These are phyloP conservation scores for Pseudococcus viburni DNA, from an alignment of 2,888 invertebrate species.

Conservation along the genomic window DNA sequence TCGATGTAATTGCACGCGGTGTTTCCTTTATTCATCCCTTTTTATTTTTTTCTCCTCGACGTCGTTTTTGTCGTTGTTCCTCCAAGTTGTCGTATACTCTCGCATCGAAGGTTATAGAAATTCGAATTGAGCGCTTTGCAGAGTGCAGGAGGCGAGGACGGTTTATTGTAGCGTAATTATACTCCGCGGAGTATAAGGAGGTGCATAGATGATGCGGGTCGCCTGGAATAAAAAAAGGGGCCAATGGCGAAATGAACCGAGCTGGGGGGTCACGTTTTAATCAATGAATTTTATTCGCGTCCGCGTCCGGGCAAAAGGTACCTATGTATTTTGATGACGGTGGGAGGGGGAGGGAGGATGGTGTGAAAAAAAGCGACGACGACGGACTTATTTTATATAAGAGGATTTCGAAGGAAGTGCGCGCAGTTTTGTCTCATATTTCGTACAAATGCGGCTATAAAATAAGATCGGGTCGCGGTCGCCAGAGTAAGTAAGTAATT, in stretches of 20 bases:
- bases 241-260: no score
- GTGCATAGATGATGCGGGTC: background rate
- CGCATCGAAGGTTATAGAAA: constrained; percentile 15
- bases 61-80: background rate
- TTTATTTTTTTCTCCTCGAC: background rate
- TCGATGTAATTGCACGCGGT: background rate
- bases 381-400: background rate
- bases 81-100: background rate
- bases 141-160: background rate
- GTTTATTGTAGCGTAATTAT: constrained; percentile 24
- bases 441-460: background rate
- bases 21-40: background rate
- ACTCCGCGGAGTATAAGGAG: background rate
- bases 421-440: no score
- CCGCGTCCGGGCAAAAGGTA: background rate
- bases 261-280: background rate
- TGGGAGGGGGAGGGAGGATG: background rate
- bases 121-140: background rate
- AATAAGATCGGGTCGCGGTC: background rate
- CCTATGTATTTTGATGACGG: background rate
- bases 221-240: no score
- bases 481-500: background rate
- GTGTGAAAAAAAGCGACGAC: background rate
- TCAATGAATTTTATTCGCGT: constrained; percentile 5
- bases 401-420: background rate